Evolutionary conservation across 35 echinoderm and acorn worm species (phyloP), one percentile per base, ranked within the genome.

Genomic region (Ophioderma brevispina): DNA sequence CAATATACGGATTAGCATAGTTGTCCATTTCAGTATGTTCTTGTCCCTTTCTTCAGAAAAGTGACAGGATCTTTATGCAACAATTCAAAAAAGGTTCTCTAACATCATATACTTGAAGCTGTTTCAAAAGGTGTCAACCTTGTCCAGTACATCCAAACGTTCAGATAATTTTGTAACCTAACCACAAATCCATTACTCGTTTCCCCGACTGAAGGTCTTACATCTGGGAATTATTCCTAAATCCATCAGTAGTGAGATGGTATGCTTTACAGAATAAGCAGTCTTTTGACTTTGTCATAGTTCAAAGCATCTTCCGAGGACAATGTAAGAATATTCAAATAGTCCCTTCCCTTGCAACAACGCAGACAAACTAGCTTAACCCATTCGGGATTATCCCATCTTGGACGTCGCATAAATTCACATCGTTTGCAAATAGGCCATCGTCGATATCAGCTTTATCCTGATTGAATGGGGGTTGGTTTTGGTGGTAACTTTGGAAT

Each of bases 401-500:
- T 35, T 41, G 25, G 31, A 13, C 21, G 21, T 43, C 25, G 41
- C 85, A 77, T 36, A 56, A 28, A n/a, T 18, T 35, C 85, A 70
- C 15, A 36, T 35, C 33, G 15, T n/a, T 11, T 82, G 33, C 17
- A 82, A 15, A 41, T 82, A 82, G 5, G 80, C n/a, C n/a, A n/a
- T n/a, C 80, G 31, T 82, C 80, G 5, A 82, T 25, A 82, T 82
- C 80, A 82, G 14, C 80, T 41, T 82, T 36, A 37, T 37, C 31
- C 38, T 82, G 34, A 82, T 82, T 82, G 38, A 82, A 82, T 3
- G 33, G 33, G 17, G n/a, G n/a, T n/a, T n/a, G n/a, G n/a, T n/a
- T n/a, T n/a, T n/a, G n/a, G n/a, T n/a, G 80, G 80, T 38, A 82
- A 41, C 35, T 82, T 82, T n/a, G 80, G 80, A 82, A 35, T 31